Evolutionary conservation across 2,797 vertebrate genomes (phyloP).

Genomic region (Salmo trutta): DNA sequence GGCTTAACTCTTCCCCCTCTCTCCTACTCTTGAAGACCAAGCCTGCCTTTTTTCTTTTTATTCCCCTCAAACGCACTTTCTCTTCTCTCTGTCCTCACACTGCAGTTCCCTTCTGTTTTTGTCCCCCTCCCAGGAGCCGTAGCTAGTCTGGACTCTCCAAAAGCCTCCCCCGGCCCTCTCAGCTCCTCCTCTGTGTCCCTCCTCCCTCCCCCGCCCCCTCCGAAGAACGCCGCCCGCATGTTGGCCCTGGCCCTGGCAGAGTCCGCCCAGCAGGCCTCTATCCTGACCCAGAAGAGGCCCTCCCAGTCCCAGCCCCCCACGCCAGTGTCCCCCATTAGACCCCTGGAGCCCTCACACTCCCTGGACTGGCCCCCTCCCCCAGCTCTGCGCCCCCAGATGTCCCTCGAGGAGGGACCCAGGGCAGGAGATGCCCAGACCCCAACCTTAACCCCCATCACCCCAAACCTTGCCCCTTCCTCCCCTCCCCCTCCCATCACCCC

Average conservation of each 20-base stretch:
- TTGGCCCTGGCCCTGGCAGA: conserved; percentile 88
- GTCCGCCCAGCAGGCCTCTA: conserved; percentile 88
- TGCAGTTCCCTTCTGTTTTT: conserved; percentile 65
- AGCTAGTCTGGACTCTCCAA: conserved; percentile 82
- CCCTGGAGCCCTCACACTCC: conserved; percentile 43
- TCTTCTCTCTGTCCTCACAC: conserved; percentile 32
- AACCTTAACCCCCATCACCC: neutral
- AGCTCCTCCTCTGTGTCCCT: conserved; percentile 85
- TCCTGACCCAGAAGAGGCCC: conserved; percentile 75
- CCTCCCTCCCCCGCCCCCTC: conserved; percentile 87
- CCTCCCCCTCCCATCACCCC: conserved; percentile 52
- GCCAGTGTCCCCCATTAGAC: conserved; percentile 58
- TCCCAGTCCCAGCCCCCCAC: conserved; percentile 71
- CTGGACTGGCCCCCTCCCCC: conserved; percentile 45
- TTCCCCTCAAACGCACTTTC: conserved; percentile 35
- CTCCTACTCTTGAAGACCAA: conserved; percentile 45
- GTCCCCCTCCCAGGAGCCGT: conserved; percentile 84
- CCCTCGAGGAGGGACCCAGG: conserved; percentile 35
- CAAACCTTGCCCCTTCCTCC: conserved; percentile 14
- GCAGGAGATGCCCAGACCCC: conserved; percentile 6
- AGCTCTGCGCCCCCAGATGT: conserved; percentile 33
- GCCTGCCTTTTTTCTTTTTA: conserved; percentile 34
- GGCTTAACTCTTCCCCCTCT: conserved; percentile 24
- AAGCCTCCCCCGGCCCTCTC: conserved; percentile 83
- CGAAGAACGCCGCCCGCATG: conserved; percentile 92